Evolutionary conservation across 2,888 invertebrate genomes (phyloP), one percentile per base, ranked within the genome.

Genomic region (Andricus quercusramuli): DNA sequence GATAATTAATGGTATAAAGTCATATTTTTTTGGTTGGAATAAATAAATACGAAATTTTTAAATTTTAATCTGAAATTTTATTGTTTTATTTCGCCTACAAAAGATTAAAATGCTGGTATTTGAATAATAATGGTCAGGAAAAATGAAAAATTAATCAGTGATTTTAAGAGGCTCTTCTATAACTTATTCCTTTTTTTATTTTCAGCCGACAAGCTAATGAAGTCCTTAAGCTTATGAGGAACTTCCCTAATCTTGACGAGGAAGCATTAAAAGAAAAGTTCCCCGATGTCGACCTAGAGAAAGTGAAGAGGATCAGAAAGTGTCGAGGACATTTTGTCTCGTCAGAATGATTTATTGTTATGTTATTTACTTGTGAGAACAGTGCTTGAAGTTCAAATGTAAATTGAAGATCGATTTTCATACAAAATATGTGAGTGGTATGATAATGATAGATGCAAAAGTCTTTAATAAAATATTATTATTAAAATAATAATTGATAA

Each of bases 171-270:
- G 37, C 65, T 56, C 56, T 77, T 64, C 20, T 66, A 41, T 17
- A 37, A 56, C 32, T 37, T 41, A 29, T 41, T 56, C 65, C 22
- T 78, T 62, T 6, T 6, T 67, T 5, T 56, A 17, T 17, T 91
- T 91, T 67, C 87, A 94, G 94, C 15, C 88, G 88, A 22, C 82
- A 91, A 0, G 84, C 51, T 17, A 89, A 86, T 59, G 87, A 90
- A 51, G 93, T 93, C 3, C 83, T 86, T 76, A 77, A 83, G n/a
- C 32, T 90, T 17, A 82, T 98, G 37, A 96, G 96, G 84, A 94
- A 95, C 65, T 97, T 96, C 92, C 97, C 97, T 1, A 94, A 97
- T 89, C 93, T 97, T 92, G 96, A 97, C 90, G 91, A 95, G 90
- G 95, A 96, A 80, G 93, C 95, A 78, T 89, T 98, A 32, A 95